Conservation (phyloP, 2,797 vertebrate species). For the Lagorchestes hirsutus region DNA sequence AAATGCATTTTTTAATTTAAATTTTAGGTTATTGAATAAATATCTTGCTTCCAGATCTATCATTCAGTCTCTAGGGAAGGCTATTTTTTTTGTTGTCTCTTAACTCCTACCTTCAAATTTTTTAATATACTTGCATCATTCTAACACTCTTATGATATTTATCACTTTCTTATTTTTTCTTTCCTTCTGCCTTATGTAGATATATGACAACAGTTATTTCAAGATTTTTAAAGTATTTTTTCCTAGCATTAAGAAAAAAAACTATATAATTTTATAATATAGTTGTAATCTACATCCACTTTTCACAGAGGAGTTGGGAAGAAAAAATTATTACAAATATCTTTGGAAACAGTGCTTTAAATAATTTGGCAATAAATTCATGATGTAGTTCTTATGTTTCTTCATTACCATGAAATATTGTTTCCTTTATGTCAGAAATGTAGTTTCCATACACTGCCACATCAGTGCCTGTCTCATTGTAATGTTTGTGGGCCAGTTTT, state of each 20-base stretch:
- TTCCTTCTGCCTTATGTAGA: background rate
- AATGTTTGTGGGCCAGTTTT: background rate
- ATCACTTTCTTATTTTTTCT: slow-evolving; percentile 34
- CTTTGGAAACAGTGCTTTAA: background rate
- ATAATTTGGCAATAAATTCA: background rate
- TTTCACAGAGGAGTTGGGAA: background rate
- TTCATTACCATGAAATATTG: background rate
- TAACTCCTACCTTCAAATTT: slow-evolving; percentile 31
- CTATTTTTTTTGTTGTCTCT: slow-evolving; percentile 11
- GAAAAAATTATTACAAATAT: background rate
- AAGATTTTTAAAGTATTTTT: slow-evolving; percentile 38
- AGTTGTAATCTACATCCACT: background rate
- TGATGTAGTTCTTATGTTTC: background rate
- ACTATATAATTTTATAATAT: background rate
- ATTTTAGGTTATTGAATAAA: slow-evolving; percentile 18
- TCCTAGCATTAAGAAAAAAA: background rate
- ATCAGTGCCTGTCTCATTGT: background rate
- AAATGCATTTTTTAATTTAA: background rate
- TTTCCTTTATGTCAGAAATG: background rate
- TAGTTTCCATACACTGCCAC: background rate
- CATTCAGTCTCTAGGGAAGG: slow-evolving; percentile 32
- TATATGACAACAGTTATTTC: slow-evolving; percentile 16
- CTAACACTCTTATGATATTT: background rate
- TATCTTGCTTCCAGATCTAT: slow-evolving; percentile 7
- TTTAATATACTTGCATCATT: background rate